These are phyloP conservation scores for Campoletis raptor DNA, from an alignment of 2,888 invertebrate species.

Conservation along the genomic window DNA sequence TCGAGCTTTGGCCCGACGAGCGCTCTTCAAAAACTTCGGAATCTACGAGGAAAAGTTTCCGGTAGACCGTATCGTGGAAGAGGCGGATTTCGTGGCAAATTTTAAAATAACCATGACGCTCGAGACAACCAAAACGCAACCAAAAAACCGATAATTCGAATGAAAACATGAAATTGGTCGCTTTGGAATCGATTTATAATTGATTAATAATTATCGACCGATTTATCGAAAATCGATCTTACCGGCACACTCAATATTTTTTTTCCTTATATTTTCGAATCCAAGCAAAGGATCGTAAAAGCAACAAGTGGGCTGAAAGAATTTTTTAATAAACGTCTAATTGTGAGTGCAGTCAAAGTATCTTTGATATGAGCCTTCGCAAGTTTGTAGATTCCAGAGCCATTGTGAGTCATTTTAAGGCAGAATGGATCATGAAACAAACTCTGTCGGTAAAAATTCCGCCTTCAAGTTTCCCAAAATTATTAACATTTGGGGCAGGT, in stretches of 20 bases:
- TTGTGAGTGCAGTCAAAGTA: background rate
- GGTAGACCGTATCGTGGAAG: slow-evolving; percentile 76
- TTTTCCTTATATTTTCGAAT: background rate
- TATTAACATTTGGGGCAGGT: background rate
- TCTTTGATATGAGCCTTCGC: background rate
- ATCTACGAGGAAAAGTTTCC: slow-evolving; percentile 73
- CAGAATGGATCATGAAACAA: background rate
- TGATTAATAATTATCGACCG: background rate
- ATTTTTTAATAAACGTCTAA: background rate
- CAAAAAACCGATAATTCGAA: background rate
- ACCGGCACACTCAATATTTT: background rate
- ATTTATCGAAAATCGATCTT: background rate
- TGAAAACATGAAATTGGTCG: background rate
- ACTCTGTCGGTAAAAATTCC: background rate
- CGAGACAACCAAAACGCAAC: background rate
- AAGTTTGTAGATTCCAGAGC: background rate
- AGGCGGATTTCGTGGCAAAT: slow-evolving; percentile 74
- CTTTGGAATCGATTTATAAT: slow-evolving; percentile 1
- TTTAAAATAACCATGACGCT: slow-evolving; percentile 42
- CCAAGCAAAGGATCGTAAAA: background rate
- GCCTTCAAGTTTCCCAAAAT: background rate
- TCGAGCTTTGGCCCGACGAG: slow-evolving; percentile 72
- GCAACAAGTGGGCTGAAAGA: background rate
- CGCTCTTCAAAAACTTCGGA: slow-evolving; percentile 72
- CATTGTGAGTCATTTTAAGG: background rate